A percentile compares a stretch with the other conserved stretches of the same genome.
These are phyloP conservation scores for Ispidina picta DNA, from an alignment of 2,797 vertebrate species.

Conservation along the genomic window DNA sequence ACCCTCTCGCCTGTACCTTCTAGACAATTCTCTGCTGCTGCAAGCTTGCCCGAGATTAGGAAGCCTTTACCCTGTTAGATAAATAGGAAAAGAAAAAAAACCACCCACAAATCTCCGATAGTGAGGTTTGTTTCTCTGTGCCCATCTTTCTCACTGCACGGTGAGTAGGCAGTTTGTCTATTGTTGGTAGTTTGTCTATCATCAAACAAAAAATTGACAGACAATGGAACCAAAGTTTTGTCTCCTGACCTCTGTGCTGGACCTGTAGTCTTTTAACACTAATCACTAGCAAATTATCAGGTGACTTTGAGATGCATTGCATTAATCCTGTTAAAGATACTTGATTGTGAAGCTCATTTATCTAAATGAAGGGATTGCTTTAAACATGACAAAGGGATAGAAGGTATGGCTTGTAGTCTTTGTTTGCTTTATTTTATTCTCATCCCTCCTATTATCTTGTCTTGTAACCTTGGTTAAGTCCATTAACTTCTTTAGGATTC, in stretches of 20 bases:
- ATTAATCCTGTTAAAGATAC: neutral
- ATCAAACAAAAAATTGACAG: neutral
- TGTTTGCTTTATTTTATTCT: conserved; percentile 27
- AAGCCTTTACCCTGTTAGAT: too few species aligned
- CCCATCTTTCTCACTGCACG: too few species aligned
- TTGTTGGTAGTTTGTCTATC: neutral
- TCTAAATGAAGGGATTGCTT: conserved; percentile 24
- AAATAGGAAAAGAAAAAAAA: too few species aligned
- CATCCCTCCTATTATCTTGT: neutral
- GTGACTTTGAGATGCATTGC: neutral
- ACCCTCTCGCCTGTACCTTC: too few species aligned
- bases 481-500: conserved; percentile 56
- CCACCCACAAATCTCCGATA: too few species aligned
- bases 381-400: neutral
- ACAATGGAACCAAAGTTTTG: neutral
- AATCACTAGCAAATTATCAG: neutral
- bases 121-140: too few species aligned
- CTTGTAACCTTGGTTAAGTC: conserved; percentile 44
- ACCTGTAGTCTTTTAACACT: neutral
- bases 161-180: too few species aligned
- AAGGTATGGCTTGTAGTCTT: conserved; percentile 1
- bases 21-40: too few species aligned
- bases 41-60: too few species aligned
- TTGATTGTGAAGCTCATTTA: neutral
- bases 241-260: neutral